Base-by-base conservation (phyloP, 2,113 vertebrate species). In the Hippocampus barbouri region DNA sequence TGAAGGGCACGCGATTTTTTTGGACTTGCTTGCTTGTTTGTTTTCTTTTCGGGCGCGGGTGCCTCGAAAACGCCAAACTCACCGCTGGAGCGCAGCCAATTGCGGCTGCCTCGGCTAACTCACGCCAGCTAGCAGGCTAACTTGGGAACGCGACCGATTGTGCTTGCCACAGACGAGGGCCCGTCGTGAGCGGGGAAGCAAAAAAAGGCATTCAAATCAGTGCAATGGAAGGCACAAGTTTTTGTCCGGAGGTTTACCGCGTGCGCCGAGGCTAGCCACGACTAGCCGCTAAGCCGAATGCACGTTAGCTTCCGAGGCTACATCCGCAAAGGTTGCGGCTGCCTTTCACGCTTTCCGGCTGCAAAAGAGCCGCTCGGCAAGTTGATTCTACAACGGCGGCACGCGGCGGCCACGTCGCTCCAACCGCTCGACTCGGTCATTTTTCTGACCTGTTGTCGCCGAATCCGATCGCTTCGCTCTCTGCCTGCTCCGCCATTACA, bases 401-500 rank as follows among this genome's bases (percentile, higher is more conserved):
- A 21, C 25, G 12, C 21, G 7, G 9, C 14, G 8, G 1, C 7
- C 41, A 18, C 27, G 2, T 3, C 23, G 0, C 27, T 66, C 70
- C 61, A n/a, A 56, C 51, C 2, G 2, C 25, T 25, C 34, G n/a
- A 40, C 15, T 45, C 4, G 15, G 40, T 71, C 0, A 51, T 53
- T 53, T 34, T 51, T 73, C 90, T 90, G 73, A 93, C 93, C 92
- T 92, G 91, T 90, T 91, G 61, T 92, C 91, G 88, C 69, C 88
- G 84, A 91, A 90, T 27, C 87, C 88, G 75, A 91, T 83, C 81
- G 75, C 80, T 76, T 94, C 92, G 84, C 74, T 91, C 45, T 94
- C 93, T 77, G 83, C 76, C 83, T 93, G 90, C 68, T 94, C 93
- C 92, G 91, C 92, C 93, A 94, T 94, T 91, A 90, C 89, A 90